phyloP scores from a whole-genome alignment of 2,797 vertebrate genomes.

The Meriones psammophilus region DNA sequence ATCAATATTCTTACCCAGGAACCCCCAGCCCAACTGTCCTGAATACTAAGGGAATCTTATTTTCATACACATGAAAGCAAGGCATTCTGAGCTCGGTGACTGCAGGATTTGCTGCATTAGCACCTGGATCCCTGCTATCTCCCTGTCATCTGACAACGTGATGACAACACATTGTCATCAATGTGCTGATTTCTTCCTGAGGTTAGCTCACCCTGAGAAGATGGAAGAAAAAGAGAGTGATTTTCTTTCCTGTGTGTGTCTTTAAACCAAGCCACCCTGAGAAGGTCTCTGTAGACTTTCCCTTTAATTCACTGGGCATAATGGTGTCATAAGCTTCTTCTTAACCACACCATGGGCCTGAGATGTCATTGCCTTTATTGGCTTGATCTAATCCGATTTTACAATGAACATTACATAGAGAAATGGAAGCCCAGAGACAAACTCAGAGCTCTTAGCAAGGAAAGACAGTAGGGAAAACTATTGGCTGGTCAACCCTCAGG shows the following conservation, averaged over 20 bases:
- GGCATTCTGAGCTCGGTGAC: not conserved
- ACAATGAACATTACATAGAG: not conserved
- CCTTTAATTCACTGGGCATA: conserved; percentile 21
- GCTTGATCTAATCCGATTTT: not conserved
- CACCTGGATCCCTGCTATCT: not conserved
- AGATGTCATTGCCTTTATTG: not conserved
- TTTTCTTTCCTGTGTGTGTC: not conserved
- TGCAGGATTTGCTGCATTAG: not conserved
- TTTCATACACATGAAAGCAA: conserved; percentile 1
- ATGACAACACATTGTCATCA: no score
- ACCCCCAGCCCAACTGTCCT: not conserved
- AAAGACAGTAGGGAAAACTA: not conserved
- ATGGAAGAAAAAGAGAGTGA: not conserved
- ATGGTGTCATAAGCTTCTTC: not conserved
- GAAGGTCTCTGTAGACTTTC: not conserved
- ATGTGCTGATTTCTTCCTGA: not conserved
- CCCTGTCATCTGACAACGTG: not conserved
- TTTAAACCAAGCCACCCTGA: not conserved
- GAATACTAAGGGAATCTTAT: conserved; percentile 31
- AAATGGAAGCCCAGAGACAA: not conserved
- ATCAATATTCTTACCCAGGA: conserved; percentile 12
- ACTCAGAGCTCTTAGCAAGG: not conserved
- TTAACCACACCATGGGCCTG: not conserved
- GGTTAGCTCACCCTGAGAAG: not conserved
- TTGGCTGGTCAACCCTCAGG: not conserved